Conservation (phyloP, 2,888 invertebrate genomes). For the Lasioglossum marginatum region DNA sequence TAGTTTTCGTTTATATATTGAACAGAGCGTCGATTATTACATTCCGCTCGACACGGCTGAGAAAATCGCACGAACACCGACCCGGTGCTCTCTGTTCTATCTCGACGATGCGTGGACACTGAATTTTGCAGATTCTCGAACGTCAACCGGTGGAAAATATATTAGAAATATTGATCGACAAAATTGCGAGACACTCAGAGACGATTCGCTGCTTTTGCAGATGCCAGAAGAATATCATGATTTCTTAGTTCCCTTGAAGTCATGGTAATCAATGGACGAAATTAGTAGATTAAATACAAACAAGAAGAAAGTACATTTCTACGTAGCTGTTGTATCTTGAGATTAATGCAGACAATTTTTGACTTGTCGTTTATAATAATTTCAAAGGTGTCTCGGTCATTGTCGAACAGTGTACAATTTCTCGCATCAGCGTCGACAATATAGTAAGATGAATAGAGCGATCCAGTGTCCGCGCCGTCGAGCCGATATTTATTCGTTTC, state of each 20-base stretch:
- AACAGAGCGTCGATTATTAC: background rate
- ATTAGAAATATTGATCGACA: background rate
- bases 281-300: too few species aligned
- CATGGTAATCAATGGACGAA: too few species aligned
- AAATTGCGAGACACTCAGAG: background rate
- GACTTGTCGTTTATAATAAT: background rate
- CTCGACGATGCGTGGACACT: constrained; percentile 7
- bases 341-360: too few species aligned
- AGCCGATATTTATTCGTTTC: constrained; percentile 14
- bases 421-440: background rate
- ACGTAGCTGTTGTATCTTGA: too few species aligned
- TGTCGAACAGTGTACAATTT: background rate
- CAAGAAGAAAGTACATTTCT: too few species aligned
- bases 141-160: background rate
- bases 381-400: background rate
- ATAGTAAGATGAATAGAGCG: background rate
- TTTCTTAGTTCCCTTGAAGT: too few species aligned
- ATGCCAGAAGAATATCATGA: too few species aligned
- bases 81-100: background rate
- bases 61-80: background rate
- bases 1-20: background rate
- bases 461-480: constrained; percentile 23
- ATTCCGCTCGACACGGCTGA: background rate
- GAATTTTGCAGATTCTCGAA: background rate
- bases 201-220: too few species aligned